Conservation (phyloP, 2,888 invertebrate species). For the Orthosia gracilis region DNA sequence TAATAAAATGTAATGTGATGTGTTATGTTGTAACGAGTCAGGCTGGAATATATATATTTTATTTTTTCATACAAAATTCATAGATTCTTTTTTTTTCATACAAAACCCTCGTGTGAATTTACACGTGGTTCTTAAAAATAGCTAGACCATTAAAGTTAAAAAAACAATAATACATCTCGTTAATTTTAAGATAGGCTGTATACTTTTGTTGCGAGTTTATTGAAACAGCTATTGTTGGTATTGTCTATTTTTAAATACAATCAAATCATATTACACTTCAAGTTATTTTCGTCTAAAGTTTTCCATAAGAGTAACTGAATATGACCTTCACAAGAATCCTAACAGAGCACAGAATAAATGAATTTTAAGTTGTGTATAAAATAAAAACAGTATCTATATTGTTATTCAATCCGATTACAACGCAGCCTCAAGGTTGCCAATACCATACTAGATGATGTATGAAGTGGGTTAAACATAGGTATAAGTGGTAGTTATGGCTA, state of each 20-base stretch:
- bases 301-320: slow-evolving; percentile 43
- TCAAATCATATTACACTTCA: not conserved
- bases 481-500: slow-evolving; percentile 6
- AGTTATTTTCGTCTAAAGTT: slow-evolving; percentile 45
- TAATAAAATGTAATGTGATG: slow-evolving; percentile 24
- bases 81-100: not conserved
- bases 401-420: slow-evolving; percentile 62
- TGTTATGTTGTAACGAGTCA: slow-evolving; percentile 4
- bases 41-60: not conserved
- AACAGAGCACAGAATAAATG: slow-evolving; percentile 56
- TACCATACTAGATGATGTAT: slow-evolving; percentile 56
- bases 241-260: slow-evolving; percentile 14
- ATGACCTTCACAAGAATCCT: slow-evolving; percentile 54
- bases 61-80: not conserved
- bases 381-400: slow-evolving; percentile 58
- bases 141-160: not conserved
- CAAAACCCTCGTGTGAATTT: too few relatives aligned
- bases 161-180: not conserved
- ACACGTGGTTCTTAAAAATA: slow-evolving; percentile 1
- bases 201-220: not conserved
- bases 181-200: not conserved
- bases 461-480: slow-evolving; percentile 45
- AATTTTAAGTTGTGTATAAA: slow-evolving; percentile 56
- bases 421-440: slow-evolving; percentile 56
- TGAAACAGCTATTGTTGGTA: not conserved